These are phyloP conservation scores for Drosophila atroscutellata DNA, from an alignment of 2,888 invertebrate species.

Conservation along the genomic window DNA sequence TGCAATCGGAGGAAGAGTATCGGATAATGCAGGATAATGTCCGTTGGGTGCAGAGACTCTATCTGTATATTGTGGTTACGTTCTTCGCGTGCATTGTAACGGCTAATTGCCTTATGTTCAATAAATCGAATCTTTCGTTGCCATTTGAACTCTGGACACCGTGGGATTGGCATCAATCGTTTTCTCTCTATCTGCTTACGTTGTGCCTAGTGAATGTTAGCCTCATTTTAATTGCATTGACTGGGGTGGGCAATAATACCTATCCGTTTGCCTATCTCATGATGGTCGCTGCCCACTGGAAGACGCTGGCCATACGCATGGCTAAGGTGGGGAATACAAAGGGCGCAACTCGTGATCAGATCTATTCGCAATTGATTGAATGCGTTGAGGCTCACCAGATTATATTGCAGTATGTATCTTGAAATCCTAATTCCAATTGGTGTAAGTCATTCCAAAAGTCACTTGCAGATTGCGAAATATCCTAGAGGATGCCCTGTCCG, in stretches of 20 bases:
- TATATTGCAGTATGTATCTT: conserved; percentile 64
- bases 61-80: background rate
- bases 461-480: conserved; percentile 85
- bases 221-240: conserved; percentile 33
- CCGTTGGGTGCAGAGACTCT: conserved; percentile 38
- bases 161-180: conserved; percentile 65
- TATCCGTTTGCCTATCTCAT: conserved; percentile 77
- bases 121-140: conserved; percentile 47
- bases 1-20: conserved; percentile 52
- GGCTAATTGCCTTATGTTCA: background rate
- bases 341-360: background rate
- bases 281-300: conserved; percentile 75
- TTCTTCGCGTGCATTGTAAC: conserved; percentile 4
- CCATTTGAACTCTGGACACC: conserved; percentile 79
- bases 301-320: conserved; percentile 71
- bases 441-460: too few relatives aligned
- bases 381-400: conserved; percentile 80
- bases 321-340: conserved; percentile 7
- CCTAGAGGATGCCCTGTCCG: conserved; percentile 85
- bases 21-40: conserved; percentile 47
- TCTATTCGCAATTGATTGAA: conserved; percentile 35
- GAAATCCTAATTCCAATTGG: background rate
- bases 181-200: conserved; percentile 11
- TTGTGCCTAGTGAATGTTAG: conserved; percentile 33
- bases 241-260: conserved; percentile 64